These are phyloP conservation scores for Hylia prasina DNA, from an alignment of 2,113 vertebrate species.

Conservation along the genomic window DNA sequence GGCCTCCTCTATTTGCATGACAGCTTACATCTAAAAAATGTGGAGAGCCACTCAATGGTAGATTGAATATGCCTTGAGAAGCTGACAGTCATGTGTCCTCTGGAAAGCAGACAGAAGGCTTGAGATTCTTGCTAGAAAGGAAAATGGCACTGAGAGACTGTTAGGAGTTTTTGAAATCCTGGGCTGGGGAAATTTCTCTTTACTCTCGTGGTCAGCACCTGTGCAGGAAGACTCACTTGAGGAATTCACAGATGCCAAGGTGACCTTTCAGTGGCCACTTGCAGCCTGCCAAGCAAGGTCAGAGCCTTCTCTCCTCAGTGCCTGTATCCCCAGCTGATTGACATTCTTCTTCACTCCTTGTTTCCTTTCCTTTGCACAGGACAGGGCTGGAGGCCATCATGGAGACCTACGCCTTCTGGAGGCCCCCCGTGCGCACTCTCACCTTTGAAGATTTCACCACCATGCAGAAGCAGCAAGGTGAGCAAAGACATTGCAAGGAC, in stretches of 20 bases:
- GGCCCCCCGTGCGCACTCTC: constrained; percentile 94
- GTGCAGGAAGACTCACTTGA: neutral
- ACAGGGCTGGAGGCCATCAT: constrained; percentile 98
- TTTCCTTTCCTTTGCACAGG: constrained; percentile 69
- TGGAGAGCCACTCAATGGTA: neutral
- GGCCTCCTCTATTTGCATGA: neutral
- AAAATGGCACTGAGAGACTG: neutral
- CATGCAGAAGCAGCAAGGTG: constrained; percentile 99
- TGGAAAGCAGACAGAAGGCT: neutral
- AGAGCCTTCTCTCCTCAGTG: neutral
- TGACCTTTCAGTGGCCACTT: neutral
- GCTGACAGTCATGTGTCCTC: neutral
- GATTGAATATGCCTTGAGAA: neutral
- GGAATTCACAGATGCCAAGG: neutral
- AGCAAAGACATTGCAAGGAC: neutral
- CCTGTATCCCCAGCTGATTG: neutral
- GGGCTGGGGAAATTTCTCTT: neutral
- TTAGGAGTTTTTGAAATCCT: neutral
- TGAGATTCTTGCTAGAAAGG: neutral
- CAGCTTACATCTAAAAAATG: neutral
- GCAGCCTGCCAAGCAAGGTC: neutral
- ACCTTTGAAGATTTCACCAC: constrained; percentile 98
- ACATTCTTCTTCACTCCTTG: neutral
- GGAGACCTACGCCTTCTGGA: constrained; percentile 99
- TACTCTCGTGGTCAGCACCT: neutral